Evolutionary conservation across 2,113 vertebrate species (phyloP).

Genomic region (Myrmecobius fasciatus): DNA sequence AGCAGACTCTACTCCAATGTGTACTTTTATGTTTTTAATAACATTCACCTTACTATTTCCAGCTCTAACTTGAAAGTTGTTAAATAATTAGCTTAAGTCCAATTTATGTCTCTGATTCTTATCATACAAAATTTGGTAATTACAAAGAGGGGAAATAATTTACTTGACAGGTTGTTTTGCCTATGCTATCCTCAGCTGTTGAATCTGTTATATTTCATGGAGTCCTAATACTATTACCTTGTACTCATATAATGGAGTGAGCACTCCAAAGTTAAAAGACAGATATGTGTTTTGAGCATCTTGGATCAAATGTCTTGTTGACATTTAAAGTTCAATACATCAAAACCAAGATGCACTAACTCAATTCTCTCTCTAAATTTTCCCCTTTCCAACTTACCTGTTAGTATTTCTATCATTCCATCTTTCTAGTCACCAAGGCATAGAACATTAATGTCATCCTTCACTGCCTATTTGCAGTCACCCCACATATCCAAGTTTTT

Average conservation of each 20-base stretch:
- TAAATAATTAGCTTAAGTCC: conserved; percentile 55
- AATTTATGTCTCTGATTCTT: conserved; percentile 50
- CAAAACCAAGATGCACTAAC: neutral
- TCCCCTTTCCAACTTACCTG: neutral
- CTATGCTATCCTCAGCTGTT: conserved; percentile 26
- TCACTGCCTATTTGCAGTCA: neutral
- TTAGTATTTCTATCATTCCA: neutral
- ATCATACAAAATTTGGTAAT: conserved; percentile 56
- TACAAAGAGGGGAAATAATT: conserved; percentile 54
- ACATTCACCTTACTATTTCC: conserved; percentile 36
- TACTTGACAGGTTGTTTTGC: neutral
- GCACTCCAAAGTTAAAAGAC: neutral
- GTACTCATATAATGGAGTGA: neutral
- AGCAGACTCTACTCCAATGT: conserved; percentile 54
- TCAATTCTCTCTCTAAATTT: neutral
- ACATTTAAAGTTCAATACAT: neutral
- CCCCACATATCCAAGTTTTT: neutral
- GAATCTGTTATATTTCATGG: conserved; percentile 55
- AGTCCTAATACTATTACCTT: neutral
- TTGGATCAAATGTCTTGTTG: neutral
- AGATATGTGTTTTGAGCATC: neutral
- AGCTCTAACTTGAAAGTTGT: conserved; percentile 15
- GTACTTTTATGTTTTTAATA: conserved; percentile 58
- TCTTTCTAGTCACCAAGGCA: neutral
- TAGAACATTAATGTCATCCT: too few relatives aligned